A percentile compares a stretch with the other conserved stretches of the same genome.
Conservation (phyloP, 2,113 vertebrate genomes). For the Sebastes schlegelii region DNA sequence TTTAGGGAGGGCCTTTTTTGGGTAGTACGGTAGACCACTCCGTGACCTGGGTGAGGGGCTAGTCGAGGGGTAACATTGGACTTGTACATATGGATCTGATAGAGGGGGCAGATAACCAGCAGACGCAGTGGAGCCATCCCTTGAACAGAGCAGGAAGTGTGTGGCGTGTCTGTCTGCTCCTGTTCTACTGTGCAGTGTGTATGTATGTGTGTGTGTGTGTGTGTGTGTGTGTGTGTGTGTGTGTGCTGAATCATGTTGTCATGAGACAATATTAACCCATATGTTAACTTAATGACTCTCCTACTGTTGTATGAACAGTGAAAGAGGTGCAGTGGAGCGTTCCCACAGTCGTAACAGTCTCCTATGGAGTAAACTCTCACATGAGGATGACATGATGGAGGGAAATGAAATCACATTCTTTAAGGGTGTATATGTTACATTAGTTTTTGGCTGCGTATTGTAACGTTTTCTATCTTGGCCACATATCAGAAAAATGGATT, state of each 20-base stretch:
- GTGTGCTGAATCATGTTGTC: constrained; percentile 37
- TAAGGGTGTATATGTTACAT: not conserved
- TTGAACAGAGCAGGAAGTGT: constrained; percentile 78
- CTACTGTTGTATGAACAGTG: constrained; percentile 26
- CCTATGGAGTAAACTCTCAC: not conserved
- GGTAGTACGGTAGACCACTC: constrained; percentile 42
- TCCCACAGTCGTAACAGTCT: not conserved
- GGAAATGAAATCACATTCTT: constrained; percentile 21
- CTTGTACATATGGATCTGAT: constrained; percentile 79
- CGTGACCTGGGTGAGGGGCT: constrained; percentile 44
- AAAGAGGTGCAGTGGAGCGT: not conserved
- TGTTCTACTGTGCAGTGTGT: constrained; percentile 67
- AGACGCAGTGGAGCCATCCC: constrained; percentile 83
- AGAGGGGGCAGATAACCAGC: constrained; percentile 72
- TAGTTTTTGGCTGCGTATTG: constrained; percentile 11
- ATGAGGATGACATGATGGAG: not conserved
- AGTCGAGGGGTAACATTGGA: constrained; percentile 36
- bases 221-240: not conserved
- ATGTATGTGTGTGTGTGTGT: not conserved
- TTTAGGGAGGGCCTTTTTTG: not conserved
- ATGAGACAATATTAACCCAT: constrained; percentile 47
- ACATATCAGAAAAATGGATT: constrained; percentile 18
- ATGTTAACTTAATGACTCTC: constrained; percentile 43
- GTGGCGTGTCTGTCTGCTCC: constrained; percentile 74
- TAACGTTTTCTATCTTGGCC: not conserved